A percentile compares a stretch with the other conserved stretches of the same genome.
phyloP scores from a whole-genome alignment of 2,113 vertebrate species.

The Rhombomys opimus region DNA sequence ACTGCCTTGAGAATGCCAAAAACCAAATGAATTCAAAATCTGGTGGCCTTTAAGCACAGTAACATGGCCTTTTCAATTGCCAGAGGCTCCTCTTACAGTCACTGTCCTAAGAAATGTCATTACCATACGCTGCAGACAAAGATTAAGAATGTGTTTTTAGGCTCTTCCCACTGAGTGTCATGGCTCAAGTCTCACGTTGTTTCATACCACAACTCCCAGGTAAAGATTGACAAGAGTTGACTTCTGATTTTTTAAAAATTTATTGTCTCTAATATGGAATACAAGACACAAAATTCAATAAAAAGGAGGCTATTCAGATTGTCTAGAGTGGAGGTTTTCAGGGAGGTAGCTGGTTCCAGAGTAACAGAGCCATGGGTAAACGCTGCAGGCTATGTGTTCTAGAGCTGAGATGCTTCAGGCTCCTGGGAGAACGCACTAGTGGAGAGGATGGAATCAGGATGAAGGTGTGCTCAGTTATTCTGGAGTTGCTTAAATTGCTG shows the following conservation, averaged over 20 bases:
- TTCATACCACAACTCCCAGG: background rate
- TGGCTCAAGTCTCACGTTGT: background rate
- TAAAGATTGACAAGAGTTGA: background rate
- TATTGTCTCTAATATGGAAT: background rate
- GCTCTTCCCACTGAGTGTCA: background rate
- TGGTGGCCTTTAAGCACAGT: background rate
- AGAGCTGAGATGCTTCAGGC: background rate
- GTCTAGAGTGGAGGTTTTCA: background rate
- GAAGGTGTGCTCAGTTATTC: background rate
- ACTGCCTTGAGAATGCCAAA: background rate
- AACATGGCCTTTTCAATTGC: background rate
- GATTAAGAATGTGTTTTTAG: background rate
- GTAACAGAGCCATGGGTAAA: background rate
- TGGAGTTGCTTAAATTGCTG: background rate
- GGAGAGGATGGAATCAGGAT: background rate
- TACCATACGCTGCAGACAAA: background rate
- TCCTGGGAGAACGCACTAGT: background rate
- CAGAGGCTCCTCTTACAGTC: background rate
- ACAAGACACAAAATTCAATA: background rate
- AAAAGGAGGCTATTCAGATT: background rate
- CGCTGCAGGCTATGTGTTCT: background rate
- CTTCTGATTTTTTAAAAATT: background rate
- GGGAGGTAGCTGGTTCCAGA: background rate
- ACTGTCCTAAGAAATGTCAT: background rate
- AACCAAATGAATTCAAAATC: background rate